A percentile compares a stretch with the other conserved stretches of the same genome.
Evolutionary conservation across 2,888 invertebrate species (phyloP).

Genomic region (Protophormia terraenovae): DNA sequence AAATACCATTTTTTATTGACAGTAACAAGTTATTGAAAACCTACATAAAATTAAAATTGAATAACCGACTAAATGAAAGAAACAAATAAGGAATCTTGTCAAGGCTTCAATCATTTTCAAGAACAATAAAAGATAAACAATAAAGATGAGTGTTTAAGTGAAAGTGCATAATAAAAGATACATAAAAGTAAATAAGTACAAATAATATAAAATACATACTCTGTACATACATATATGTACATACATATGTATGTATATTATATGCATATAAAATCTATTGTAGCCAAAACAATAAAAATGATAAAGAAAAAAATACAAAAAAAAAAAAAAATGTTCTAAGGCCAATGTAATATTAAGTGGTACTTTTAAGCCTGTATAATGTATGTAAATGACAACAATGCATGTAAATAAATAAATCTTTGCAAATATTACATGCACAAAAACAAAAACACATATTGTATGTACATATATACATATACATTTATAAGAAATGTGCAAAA

Average conservation of each 20-base stretch:
- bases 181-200: not conserved
- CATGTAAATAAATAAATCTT: not conserved
- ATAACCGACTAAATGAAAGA: slow-evolving; percentile 6
- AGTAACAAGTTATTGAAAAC: not conserved
- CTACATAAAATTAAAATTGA: not conserved
- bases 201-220: not conserved
- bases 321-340: slow-evolving; percentile 28
- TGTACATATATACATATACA: not conserved
- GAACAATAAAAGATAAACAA: slow-evolving; percentile 11
- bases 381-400: slow-evolving; percentile 49
- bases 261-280: not conserved
- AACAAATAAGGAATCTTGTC: slow-evolving; percentile 30
- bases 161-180: slow-evolving; percentile 38
- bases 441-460: not conserved
- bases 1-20: not conserved
- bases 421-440: not conserved
- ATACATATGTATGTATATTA: not conserved
- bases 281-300: slow-evolving; percentile 26
- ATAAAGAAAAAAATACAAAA: not conserved
- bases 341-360: slow-evolving; percentile 57
- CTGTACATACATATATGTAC: not conserved
- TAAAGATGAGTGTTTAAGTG: slow-evolving; percentile 42
- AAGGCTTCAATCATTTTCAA: slow-evolving; percentile 26
- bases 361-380: slow-evolving; percentile 27
- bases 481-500: too few species aligned